phyloP scores from a whole-genome alignment of 2,797 vertebrate species.

The Adrianichthys oophorus region DNA sequence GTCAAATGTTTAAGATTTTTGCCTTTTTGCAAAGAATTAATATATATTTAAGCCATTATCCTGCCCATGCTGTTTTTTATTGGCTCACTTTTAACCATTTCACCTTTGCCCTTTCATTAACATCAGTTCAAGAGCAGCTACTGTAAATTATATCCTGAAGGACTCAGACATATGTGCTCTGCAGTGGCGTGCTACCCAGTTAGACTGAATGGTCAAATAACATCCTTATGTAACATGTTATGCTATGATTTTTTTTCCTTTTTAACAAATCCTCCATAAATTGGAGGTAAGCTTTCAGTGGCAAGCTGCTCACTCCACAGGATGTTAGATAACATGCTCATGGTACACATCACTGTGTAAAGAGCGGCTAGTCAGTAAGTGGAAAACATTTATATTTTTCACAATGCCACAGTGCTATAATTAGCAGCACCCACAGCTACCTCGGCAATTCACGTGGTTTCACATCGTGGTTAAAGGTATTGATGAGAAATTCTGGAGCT shows the following conservation, averaged over 20 bases:
- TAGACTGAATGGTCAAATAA: conserved; percentile 25
- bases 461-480: conserved; percentile 39
- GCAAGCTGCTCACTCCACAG: conserved; percentile 51
- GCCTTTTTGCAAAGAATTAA: too few relatives aligned
- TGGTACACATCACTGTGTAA: conserved; percentile 19
- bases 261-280: conserved; percentile 63
- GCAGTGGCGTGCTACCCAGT: conserved; percentile 1
- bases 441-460: conserved; percentile 8
- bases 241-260: conserved; percentile 44
- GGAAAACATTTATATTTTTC: conserved; percentile 14
- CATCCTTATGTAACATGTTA: conserved; percentile 55
- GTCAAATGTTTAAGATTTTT: too few relatives aligned
- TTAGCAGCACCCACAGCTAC: not conserved
- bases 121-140: conserved; percentile 1
- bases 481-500: conserved; percentile 20
- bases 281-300: conserved; percentile 57
- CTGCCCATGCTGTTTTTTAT: too few relatives aligned
- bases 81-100: not conserved
- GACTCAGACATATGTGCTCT: conserved; percentile 16
- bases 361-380: conserved; percentile 11
- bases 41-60: too few relatives aligned
- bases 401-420: conserved; percentile 7
- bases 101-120: conserved; percentile 1
- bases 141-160: not conserved
- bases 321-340: conserved; percentile 50